A percentile compares a stretch with the other conserved stretches of the same genome.
Evolutionary conservation across 2,113 vertebrate species (phyloP).

Genomic region (Pleuronectes platessa): DNA sequence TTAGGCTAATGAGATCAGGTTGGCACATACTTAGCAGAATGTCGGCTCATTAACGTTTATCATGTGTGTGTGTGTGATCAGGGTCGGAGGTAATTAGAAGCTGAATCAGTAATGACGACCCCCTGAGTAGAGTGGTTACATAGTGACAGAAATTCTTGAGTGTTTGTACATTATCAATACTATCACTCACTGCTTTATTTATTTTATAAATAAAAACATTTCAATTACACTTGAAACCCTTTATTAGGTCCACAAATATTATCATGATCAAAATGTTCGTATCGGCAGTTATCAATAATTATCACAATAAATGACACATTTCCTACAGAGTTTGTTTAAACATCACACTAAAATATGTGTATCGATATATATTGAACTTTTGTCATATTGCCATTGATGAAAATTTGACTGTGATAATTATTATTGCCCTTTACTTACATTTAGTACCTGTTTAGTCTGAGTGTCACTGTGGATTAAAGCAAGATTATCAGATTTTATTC

Average conservation of each 20-base stretch:
- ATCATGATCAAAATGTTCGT: no score
- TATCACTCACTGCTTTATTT: not conserved
- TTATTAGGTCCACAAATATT: no score
- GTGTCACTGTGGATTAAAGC: not conserved
- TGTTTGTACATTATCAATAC: not conserved
- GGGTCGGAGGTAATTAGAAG: conserved; percentile 42
- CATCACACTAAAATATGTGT: no score
- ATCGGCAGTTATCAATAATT: no score
- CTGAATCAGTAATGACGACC: conserved; percentile 1
- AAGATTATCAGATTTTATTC: no score
- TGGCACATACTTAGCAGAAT: conserved; percentile 35
- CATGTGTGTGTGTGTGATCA: conserved; percentile 24
- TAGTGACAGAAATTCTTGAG: not conserved
- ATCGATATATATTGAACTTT: no score
- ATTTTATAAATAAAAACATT: not conserved
- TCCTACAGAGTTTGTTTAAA: no score
- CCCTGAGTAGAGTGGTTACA: not conserved
- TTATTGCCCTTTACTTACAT: not conserved
- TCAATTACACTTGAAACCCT: not conserved
- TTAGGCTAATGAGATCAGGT: conserved; percentile 70
- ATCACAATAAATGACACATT: no score
- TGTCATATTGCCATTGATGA: no score
- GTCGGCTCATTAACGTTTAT: conserved; percentile 11
- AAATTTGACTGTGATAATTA: no score
- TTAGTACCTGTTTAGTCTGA: not conserved